Conservation (phyloP, 2,797 vertebrate genomes). For the Takifugu rubripes region DNA sequence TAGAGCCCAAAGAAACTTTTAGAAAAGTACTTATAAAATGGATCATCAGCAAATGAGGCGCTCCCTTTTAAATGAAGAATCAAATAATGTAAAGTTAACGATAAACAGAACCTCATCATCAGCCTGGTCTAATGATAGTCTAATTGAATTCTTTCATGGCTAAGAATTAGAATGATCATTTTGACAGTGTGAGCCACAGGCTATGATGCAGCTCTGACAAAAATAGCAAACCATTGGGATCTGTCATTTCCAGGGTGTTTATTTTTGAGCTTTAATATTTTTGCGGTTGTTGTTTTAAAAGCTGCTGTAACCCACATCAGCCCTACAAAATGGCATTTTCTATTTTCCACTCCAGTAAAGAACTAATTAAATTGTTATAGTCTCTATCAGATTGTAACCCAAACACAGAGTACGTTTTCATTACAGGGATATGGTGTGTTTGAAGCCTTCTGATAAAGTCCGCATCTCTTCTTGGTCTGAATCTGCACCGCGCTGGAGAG, state of each 20-base stretch:
- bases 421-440: constrained; percentile 34
- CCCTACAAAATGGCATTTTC: constrained; percentile 29
- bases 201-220: constrained; percentile 63
- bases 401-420: constrained; percentile 44
- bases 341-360: constrained; percentile 54
- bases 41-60: constrained; percentile 77
- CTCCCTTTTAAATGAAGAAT: constrained; percentile 78
- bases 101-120: constrained; percentile 77
- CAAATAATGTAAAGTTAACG: constrained; percentile 77
- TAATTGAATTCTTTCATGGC: constrained; percentile 75
- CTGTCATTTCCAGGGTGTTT: constrained; percentile 40
- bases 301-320: constrained; percentile 27
- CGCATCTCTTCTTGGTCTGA: constrained; percentile 23
- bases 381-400: constrained; percentile 53
- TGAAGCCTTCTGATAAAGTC: constrained; percentile 50
- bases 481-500: constrained; percentile 15
- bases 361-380: constrained; percentile 59
- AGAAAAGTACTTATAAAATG: constrained; percentile 71
- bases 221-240: constrained; percentile 63
- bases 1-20: constrained; percentile 64
- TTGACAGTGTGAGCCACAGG: constrained; percentile 69
- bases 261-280: constrained; percentile 24
- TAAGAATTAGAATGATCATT: constrained; percentile 70
- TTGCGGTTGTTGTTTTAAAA: constrained; percentile 43
- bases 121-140: constrained; percentile 72